Evolutionary conservation across 35 echinoderm and acorn worm genomes (phyloP), one percentile per base, ranked within the genome.

Genomic region (Heliocidaris erythrogramma): DNA sequence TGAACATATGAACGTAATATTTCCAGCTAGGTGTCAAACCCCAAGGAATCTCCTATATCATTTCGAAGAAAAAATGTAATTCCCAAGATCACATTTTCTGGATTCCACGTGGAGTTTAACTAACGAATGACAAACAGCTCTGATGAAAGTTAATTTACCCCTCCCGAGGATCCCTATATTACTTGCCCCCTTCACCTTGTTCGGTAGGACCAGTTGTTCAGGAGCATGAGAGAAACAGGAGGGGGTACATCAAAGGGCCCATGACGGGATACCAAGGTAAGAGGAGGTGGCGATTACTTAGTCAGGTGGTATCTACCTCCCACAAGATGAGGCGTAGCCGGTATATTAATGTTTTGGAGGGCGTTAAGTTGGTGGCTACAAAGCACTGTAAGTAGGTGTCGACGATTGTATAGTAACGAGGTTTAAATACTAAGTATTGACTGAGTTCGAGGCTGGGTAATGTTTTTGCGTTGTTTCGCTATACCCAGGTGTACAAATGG

Each of bases 101-200:
- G 65, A 78, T 78, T 18, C 21, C 65, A 78, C 65, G 65, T 24
- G 65, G 65, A n/a, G 65, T 78, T 27, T 78, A 78, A 78, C 65
- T 78, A 78, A 78, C 65, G 65, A 78, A 78, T 78, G 65, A 78
- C 65, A 78, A 78, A 78, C 65, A 78, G 65, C 65, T 78, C 65
- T 78, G 65, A 78, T 78, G 65, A n/a, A 78, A 78, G 65, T 78
- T 78, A 78, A 78, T 78, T 21, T 78, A 78, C 65, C 65, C 65
- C 65, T 78, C 65, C 27, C 65, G 65, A 78, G 18, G 4, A 18
- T 78, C 65, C n/a, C 65, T 24, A 8, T 6, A 18, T 78, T n/a
- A 78, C 65, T 78, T 78, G 65, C 5, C 65, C 65, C 65, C 14
- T 78, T 78, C 65, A 78, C 65, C 65, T 78, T 24, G 65, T 78